These are phyloP conservation scores for Capromys pilorides DNA, from an alignment of 2,797 vertebrate genomes.

Conservation along the genomic window DNA sequence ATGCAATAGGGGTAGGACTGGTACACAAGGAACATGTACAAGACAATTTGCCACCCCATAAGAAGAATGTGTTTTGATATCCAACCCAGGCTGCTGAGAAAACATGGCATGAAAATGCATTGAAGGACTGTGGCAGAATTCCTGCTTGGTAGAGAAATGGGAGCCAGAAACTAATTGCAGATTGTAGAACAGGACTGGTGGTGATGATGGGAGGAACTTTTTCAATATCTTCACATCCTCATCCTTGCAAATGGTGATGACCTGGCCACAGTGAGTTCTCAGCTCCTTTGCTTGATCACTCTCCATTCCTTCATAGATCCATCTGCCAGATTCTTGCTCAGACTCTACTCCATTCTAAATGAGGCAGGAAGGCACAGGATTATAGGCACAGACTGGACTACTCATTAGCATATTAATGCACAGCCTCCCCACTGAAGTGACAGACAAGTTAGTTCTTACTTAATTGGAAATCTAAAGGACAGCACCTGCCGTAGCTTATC, in stretches of 20 bases:
- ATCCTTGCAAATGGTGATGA: neutral
- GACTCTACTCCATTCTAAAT: neutral
- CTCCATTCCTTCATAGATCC: neutral
- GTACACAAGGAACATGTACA: neutral
- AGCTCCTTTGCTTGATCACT: neutral
- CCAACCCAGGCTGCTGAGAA: neutral
- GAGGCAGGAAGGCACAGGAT: neutral
- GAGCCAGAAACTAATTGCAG: neutral
- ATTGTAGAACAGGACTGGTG: neutral
- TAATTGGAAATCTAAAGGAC: conserved; percentile 86
- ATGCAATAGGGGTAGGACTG: neutral
- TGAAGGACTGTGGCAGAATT: neutral
- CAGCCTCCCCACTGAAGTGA: conserved; percentile 75
- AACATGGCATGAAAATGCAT: neutral
- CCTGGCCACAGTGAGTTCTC: rapidly evolving
- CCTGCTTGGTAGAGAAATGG: neutral
- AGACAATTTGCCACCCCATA: neutral
- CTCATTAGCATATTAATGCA: conserved; percentile 81
- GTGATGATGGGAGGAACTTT: neutral
- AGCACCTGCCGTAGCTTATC: conserved; percentile 80
- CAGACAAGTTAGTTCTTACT: conserved; percentile 83
- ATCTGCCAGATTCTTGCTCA: neutral
- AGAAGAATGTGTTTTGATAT: neutral
- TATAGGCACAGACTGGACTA: conserved; percentile 21
- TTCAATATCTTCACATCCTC: rapidly evolving